Base-by-base conservation (phyloP, 2,113 vertebrate genomes). In the Smithornis capensis region DNA sequence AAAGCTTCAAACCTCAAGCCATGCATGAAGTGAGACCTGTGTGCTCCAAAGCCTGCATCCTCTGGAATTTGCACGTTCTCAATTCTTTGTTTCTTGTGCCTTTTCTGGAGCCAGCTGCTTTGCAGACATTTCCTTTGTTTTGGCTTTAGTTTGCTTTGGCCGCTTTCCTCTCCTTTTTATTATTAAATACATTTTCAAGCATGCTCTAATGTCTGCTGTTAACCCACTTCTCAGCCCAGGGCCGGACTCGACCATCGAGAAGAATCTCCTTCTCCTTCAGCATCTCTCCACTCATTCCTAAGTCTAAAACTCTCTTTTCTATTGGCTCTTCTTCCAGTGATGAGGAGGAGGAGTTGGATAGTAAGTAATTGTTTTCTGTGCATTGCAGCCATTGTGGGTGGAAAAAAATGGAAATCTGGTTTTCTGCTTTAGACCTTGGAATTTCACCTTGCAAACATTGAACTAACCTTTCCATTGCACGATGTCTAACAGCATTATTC, bases 211-310 rank as follows among this genome's bases (percentile, higher is more conserved):
- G 70, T 98, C 89, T 98, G 96, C 96, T 96, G 96, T 98, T 97
- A 97, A 98, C 97, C 97, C 89, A 94, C 97, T 97, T 93, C 97
- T 96, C 98, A 98, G 98, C 96, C 52, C 98, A 98, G 93, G 98
- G 95, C 94, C 97, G 94, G 95, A 98, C 93, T 96, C 98, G 98
- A 96, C 98, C 98, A 94, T 97, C 97, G 92, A 98, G 98, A 97
- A 97, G 97, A 95, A 98, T 99, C 96, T 99, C 99, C 96, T 99
- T 99, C 98, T 98, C 98, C 97, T 97, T 99, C 98, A 99, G 94
- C 98, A 98, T 99, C 97, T 99, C 99, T 96, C 98, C 98, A 53
- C 98, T 99, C 96, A 98, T 99, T 97, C 98, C 98, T 97, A 99
- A 99, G 98, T 99, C 98, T 98, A 99, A 99, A 98, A 98, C 97